Base-by-base conservation (phyloP, 2,797 vertebrate species). In the Lacerta viridis region DNA sequence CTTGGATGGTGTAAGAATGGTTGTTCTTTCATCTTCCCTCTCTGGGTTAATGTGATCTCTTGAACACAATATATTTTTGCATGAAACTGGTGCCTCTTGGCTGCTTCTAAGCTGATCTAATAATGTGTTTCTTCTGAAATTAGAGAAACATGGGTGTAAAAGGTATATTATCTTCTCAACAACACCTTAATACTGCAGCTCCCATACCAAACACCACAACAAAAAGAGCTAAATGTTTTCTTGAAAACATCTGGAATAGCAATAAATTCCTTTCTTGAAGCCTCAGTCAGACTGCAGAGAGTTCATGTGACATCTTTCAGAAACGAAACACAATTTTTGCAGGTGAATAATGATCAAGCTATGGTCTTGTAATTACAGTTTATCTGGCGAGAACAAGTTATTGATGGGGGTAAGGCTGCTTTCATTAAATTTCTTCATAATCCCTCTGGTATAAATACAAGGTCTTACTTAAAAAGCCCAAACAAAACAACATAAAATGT, bases 381-480 rank as follows among this genome's bases (percentile, higher is more conserved):
- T 1, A 6, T 13, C 50, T 33, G 1, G 18, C 29, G 66, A 0
- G 0, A 0, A 2, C 1, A 20, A 25, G 7, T 0, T n/a, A 0
- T 0, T 82, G 71, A 89, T 20, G 2, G 33, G 18, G 74, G 8
- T 64, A 61, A 36, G n/a, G 76, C 1, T 75, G 39, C 1, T 66
- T 75, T 55, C 80, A 50, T 1, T 1, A 15, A 0, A 0, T 0
- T 46, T 61, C 64, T n/a, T 36, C 41, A 68, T 41, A 75, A 61
- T 23, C 20, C 46, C 3, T 17, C 33, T 75, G 61, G n/a, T 61
- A 77, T 8, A 55, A 82, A 77, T 41, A 5, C 46, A 43, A 27
- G 17, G 61, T 11, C 33, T 59, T 77, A 43, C 39, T 84, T 80
- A 43, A 80, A 46, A 59, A 61, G 5, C 25, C 25, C 64, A 64